These are phyloP conservation scores for Drosophila baimaii DNA, from an alignment of 1,140 invertebrate genomes.

Conservation along the genomic window DNA sequence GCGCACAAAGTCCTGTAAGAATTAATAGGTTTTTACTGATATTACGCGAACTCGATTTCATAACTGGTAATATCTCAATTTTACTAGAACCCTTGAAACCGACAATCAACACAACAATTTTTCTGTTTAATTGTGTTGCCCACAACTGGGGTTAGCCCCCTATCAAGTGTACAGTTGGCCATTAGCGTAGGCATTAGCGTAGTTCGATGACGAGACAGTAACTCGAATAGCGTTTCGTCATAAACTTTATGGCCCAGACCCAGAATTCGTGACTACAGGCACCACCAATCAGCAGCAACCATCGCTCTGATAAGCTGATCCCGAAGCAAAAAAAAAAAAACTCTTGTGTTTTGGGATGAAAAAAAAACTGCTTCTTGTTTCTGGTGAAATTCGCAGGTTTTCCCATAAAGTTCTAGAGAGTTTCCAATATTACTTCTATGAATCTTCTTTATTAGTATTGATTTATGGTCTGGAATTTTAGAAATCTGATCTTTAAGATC, in stretches of 20 bases:
- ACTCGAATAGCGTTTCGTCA: slow-evolving; percentile 48
- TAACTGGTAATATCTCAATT: slow-evolving; percentile 35
- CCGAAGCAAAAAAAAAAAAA: neutral
- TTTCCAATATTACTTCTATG: neutral
- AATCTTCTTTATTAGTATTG: neutral
- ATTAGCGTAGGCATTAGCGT: slow-evolving; percentile 54
- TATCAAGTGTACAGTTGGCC: slow-evolving; percentile 28
- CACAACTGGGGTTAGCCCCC: slow-evolving; percentile 36
- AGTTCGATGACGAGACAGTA: slow-evolving; percentile 49
- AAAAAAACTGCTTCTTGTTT: neutral
- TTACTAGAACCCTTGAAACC: slow-evolving; percentile 14
- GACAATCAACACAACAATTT: slow-evolving; percentile 23
- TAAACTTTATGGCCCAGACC: slow-evolving; percentile 34
- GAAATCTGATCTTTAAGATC: neutral
- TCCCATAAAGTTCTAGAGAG: slow-evolving; percentile 3
- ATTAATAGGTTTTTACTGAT: neutral
- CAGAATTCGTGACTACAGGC: slow-evolving; percentile 37
- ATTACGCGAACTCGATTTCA: neutral
- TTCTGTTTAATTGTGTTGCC: slow-evolving; percentile 34
- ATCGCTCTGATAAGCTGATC: slow-evolving; percentile 12
- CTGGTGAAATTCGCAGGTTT: slow-evolving; percentile 3
- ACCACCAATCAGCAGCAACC: slow-evolving; percentile 1
- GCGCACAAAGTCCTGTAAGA: neutral
- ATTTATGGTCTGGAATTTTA: too few species aligned
- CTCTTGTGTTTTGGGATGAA: slow-evolving; percentile 12